These are phyloP conservation scores for Myotis findleyi DNA, from an alignment of 2,797 vertebrate genomes.

Conservation along the genomic window DNA sequence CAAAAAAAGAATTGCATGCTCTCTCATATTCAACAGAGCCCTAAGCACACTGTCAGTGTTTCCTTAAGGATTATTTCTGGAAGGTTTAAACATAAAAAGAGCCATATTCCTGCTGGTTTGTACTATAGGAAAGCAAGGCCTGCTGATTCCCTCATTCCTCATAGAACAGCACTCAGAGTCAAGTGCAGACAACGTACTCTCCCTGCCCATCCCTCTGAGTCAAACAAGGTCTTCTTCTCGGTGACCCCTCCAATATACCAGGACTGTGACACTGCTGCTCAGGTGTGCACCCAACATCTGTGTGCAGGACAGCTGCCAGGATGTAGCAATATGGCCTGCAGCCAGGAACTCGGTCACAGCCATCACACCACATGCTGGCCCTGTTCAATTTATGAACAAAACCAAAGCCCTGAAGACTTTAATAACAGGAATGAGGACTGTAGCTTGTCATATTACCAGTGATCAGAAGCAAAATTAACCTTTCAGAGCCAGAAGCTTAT, in stretches of 20 bases:
- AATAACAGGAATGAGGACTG: slow-evolving; percentile 60
- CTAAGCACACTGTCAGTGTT: not conserved
- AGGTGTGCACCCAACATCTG: slow-evolving; percentile 44
- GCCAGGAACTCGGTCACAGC: not conserved
- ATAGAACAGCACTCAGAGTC: not conserved
- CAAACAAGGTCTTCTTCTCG: not conserved
- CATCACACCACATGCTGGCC: not conserved
- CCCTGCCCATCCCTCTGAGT: not conserved
- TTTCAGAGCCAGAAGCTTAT: slow-evolving; percentile 60
- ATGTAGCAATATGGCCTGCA: not conserved
- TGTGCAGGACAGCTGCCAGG: slow-evolving; percentile 36
- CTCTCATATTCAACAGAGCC: not conserved
- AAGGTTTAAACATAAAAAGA: not conserved
- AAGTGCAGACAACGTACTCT: not conserved
- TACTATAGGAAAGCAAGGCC: not conserved
- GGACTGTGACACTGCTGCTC: slow-evolving; percentile 16
- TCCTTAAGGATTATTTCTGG: not conserved
- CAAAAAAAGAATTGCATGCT: not conserved
- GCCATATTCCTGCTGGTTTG: not conserved
- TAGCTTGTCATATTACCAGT: not conserved
- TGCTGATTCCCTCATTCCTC: not conserved
- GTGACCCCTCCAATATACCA: not conserved
- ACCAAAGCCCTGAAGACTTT: slow-evolving; percentile 39
- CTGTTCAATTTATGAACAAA: slow-evolving; percentile 54
- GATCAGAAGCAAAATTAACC: slow-evolving; percentile 51